Base-by-base conservation (phyloP, 2,113 vertebrate genomes). In the Sorex fumeus region DNA sequence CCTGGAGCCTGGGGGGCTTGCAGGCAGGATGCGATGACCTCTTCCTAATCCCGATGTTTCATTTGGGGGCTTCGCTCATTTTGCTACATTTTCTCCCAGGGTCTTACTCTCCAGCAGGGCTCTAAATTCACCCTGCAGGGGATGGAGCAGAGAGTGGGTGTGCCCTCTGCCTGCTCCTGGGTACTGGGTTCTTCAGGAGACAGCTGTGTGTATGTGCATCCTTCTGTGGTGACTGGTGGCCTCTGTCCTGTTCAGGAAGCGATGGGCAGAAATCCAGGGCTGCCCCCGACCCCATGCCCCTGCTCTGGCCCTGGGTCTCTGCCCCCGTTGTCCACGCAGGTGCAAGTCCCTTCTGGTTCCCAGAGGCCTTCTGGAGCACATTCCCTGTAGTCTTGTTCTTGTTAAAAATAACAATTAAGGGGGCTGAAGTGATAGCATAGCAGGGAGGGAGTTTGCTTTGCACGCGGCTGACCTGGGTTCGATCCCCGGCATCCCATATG, bases 311-410 rank as follows among this genome's bases (percentile, higher is more conserved):
- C 50, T 5, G 3, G 0, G 47, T 32, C 70, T 18, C 2, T 2
- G 34, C 0, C 3, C 12, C 84, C 45, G 3, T 83, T 43, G 1
- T 69, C 60, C n/a, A 70, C 4, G 0, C 36, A 2, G n/a, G 74
- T 2, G 8, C 18, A 16, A 30, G 13, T 53, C 66, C 66, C 75
- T 8, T 62, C 47, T 77, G 87, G 83, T 88, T 93, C 47, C 6
- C 66, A 18, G 82, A 0, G 15, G 28, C 67, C 43, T 57, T 78
- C 83, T 80, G 72, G 62, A 80, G 71, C 30, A 9, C 32, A 82
- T 62, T 84, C 84, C 34, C 75, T 15, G n/a, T 23, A 40, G 8
- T 21, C 87, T 74, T 27, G 25, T 90, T 87, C 90, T 91, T 70
- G 36, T 92, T 60, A 85, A 60, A 60, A 60, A 60, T 69, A 43